These are phyloP conservation scores for Drosophila repleta DNA, from an alignment of 1,140 invertebrate genomes.

Conservation along the genomic window DNA sequence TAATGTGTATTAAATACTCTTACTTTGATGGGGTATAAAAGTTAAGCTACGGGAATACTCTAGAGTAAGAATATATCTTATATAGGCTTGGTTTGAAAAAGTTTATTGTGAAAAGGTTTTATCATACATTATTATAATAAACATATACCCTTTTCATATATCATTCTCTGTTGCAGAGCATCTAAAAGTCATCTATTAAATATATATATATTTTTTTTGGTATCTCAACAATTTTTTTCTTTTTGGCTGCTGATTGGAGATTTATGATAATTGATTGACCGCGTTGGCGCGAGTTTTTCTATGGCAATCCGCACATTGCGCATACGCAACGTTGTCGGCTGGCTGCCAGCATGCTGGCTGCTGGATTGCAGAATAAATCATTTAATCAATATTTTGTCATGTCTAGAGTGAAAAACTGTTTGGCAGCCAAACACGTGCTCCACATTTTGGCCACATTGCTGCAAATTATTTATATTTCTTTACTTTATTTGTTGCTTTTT, in stretches of 20 bases:
- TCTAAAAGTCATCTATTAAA: not conserved
- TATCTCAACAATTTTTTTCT: constrained; percentile 17
- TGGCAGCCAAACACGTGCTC: constrained; percentile 72
- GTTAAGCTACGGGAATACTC: not conserved
- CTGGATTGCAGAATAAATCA: constrained; percentile 59
- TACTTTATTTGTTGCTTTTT: constrained; percentile 10
- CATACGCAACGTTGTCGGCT: constrained; percentile 69
- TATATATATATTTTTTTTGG: constrained; percentile 5
- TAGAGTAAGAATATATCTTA: no score
- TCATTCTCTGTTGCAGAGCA: constrained; percentile 10
- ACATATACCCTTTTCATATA: not conserved
- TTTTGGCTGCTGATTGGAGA: constrained; percentile 42
- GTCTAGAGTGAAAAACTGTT: constrained; percentile 56
- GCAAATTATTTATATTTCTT: constrained; percentile 19
- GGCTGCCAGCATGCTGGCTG: constrained; percentile 7
- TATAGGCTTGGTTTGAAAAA: no score
- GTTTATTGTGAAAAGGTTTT: no score
- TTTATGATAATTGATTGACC: constrained; percentile 70
- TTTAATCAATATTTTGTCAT: constrained; percentile 81
- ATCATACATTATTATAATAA: no score
- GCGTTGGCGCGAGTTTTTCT: constrained; percentile 46
- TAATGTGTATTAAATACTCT: constrained; percentile 15
- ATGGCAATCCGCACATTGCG: constrained; percentile 47
- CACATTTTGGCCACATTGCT: constrained; percentile 52
- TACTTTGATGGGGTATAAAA: not conserved